These are phyloP conservation scores for Ernsta delagoae DNA, from an alignment of 2,888 invertebrate species.

Conservation along the genomic window DNA sequence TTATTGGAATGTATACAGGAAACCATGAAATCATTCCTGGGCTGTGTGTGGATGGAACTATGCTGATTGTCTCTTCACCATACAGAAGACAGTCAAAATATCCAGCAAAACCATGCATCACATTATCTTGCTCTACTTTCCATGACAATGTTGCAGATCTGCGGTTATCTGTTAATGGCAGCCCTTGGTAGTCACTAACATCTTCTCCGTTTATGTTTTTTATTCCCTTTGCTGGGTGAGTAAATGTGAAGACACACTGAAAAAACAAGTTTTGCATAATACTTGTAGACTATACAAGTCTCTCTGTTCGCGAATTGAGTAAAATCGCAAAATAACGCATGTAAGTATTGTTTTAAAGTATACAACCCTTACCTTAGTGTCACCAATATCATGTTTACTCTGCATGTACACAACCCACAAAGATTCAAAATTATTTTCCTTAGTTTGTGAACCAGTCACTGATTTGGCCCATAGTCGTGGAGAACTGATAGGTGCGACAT, in stretches of 20 bases:
- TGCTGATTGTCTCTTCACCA: constrained; percentile 94
- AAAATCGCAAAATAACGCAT: not conserved
- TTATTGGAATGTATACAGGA: constrained; percentile 96
- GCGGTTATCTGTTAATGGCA: constrained; percentile 90
- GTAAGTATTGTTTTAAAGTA: no score
- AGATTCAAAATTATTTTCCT: constrained; percentile 87
- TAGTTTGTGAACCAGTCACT: constrained; percentile 50
- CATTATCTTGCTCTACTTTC: constrained; percentile 88
- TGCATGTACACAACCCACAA: constrained; percentile 97
- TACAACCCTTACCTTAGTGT: constrained; percentile 80
- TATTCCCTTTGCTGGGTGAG: constrained; percentile 93
- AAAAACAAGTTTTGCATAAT: constrained; percentile 38
- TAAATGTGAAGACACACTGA: constrained; percentile 92
- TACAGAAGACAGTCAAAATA: constrained; percentile 97
- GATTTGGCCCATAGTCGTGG: constrained; percentile 89
- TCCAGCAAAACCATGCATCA: constrained; percentile 97
- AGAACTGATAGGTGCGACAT: constrained; percentile 96
- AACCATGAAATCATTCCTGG: constrained; percentile 99
- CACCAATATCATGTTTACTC: constrained; percentile 92
- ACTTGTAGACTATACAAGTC: no score
- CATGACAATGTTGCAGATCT: constrained; percentile 89
- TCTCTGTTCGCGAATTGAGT: not conserved
- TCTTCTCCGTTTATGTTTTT: constrained; percentile 87
- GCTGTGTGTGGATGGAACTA: constrained; percentile 94
- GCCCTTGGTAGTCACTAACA: constrained; percentile 87